Evolutionary conservation across 2,797 vertebrate species (phyloP), one percentile per base, ranked within the genome.

Genomic region (Antrozous pallidus): DNA sequence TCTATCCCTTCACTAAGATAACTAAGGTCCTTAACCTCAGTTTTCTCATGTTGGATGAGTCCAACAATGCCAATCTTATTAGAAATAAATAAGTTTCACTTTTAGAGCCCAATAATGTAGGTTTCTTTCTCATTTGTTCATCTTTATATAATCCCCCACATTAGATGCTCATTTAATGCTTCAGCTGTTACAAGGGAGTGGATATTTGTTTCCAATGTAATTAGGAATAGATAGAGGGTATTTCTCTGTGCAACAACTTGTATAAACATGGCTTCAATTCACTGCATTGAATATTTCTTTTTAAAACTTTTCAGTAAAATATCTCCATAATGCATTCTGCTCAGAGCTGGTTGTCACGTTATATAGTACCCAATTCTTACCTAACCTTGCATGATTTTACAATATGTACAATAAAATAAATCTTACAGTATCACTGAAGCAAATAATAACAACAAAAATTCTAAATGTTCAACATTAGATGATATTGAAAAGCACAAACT

Each of bases 271-370:
- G 5, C 31, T 84, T 70, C 10, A 5, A 5, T 40, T 51, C 63
- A 69, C 10, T 49, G 28, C 31, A 86, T 38, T 51, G 40, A 91
- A 16, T 56, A 88, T 93, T 93, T 93, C 91, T 93, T 93, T 61
- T 22, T 63, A 49, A 88, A 89, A 85, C 3, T 47, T 78, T 65
- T 49, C 22, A 63, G 51, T 38, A 67, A 83, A 54, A 8, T 70
- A 40, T 90, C n/a, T 92, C n/a, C n/a, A 70, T 42, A 79, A 69
- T 18, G 12, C 6, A 65, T 85, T 65, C 61, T 90, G 3, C 61
- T 77, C 28, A 71, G 54, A 47, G 71, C 8, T 93, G 49, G 13
- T 17, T 88, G 33, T 54, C 70, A 86, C 5, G 4, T 93, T 47
- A 63, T 54, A 67, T 31, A 80, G 26, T 12, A n/a, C 22, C 51